Base-by-base conservation (phyloP, 2,888 invertebrate genomes). In the Hipparchia sbordonii region DNA sequence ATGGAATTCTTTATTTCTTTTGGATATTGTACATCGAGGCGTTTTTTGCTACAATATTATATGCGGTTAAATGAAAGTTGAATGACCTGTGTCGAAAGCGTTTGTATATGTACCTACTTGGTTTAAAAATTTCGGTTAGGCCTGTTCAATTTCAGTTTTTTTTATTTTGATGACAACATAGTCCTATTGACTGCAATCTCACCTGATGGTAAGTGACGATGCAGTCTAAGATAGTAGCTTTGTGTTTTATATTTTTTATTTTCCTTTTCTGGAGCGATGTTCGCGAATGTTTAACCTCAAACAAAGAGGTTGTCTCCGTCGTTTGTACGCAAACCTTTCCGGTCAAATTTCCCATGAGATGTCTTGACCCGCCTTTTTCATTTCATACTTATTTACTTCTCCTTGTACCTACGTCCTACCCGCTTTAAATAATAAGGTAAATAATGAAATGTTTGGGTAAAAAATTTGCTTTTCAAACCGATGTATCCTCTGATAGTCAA, bases 301-400 rank as follows among this genome's bases (percentile, higher is more conserved):
- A 85, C 82, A 86, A 82, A 77, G 79, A 77, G 79, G 76, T 74
- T 74, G 76, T 80, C 84, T 83, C 82, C 82, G 86, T 89, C 90
- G 90, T 90, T 91, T 89, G 87, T 83, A 82, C 79, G 81, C 46
- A 83, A 88, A 89, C 89, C 90, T 91, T 90, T 91, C 89, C 87
- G 87, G 85, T 82, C 82, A 91, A 88, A 92, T 92, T 92, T 92
- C 92, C 91, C 92, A 76, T 73, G 91, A 84, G 91, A 82, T 78
- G 60, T 51, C 77, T 81, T 76, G 76, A 86, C 84, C 84, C 82
- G 80, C 82, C 83, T 85, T 82, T 86, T 65, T 65, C 33, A 33
- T 65, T 65, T 52, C 23, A 51, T 33, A 33, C 51, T 52, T 52
- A 62, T 13, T 39, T 62, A 33, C 10, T 33, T 65, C 33, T 52